A percentile compares a stretch with the other conserved stretches of the same genome.
Evolutionary conservation across 2,888 invertebrate species (phyloP).

Genomic region (Scrobipalpa costella): DNA sequence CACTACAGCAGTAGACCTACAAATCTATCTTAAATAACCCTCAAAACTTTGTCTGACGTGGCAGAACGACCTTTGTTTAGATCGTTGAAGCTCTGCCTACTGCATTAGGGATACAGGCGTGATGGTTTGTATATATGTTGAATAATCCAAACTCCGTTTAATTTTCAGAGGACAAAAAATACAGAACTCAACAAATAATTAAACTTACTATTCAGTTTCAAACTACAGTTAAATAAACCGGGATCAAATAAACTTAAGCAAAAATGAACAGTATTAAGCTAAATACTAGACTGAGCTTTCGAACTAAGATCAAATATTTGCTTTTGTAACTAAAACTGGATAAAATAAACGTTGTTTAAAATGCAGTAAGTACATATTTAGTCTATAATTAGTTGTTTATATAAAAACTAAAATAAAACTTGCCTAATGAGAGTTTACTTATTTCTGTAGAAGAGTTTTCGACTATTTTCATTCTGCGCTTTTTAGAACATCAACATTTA

Average conservation of each 20-base stretch:
- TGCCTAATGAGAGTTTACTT: not conserved
- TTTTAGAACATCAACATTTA: too few relatives aligned
- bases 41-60: too few relatives aligned
- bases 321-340: not conserved
- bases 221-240: not conserved
- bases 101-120: too few relatives aligned
- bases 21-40: too few relatives aligned
- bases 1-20: too few relatives aligned
- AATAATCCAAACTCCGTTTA: not conserved
- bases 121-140: too few relatives aligned
- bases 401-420: not conserved
- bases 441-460: not conserved
- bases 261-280: not conserved
- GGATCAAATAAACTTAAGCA: not conserved
- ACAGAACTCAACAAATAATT: not conserved
- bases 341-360: not conserved
- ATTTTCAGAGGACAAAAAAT: not conserved
- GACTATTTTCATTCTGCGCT: too few relatives aligned
- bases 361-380: conserved; percentile 5
- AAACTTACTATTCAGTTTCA: not conserved
- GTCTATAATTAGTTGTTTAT: not conserved
- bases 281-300: not conserved
- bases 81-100: too few relatives aligned
- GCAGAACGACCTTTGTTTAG: too few relatives aligned
- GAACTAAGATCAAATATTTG: conserved; percentile 3